Conservation (phyloP, 2,113 vertebrate species). For the Dicentrarchus labrax region DNA sequence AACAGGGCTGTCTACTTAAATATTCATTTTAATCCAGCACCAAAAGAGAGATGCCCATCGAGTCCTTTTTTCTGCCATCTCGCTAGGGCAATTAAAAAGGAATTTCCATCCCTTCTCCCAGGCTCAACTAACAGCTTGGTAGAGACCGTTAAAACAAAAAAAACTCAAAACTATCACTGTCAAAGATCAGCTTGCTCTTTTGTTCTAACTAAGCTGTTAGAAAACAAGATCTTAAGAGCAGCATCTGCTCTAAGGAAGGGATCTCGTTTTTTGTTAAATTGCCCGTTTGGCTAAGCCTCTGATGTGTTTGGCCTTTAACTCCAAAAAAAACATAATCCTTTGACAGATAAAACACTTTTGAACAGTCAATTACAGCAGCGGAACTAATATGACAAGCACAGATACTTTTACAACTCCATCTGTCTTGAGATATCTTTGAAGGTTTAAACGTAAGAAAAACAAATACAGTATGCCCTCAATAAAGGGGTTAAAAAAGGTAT, state of each 20-base stretch:
- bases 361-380: conserved; percentile 44
- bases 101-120: conserved; percentile 58
- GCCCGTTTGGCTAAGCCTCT: conserved; percentile 42
- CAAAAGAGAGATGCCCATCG: conserved; percentile 62
- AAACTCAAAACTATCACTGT: conserved; percentile 36
- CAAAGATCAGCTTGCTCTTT: conserved; percentile 72
- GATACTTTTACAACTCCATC: conserved; percentile 31
- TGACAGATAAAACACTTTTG: conserved; percentile 30
- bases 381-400: conserved; percentile 53
- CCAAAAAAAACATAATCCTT: conserved; percentile 14
- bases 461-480: neutral
- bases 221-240: conserved; percentile 63
- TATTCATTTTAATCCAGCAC: conserved; percentile 81
- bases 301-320: conserved; percentile 63
- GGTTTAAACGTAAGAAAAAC: conserved; percentile 18
- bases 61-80: conserved; percentile 46
- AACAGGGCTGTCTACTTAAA: conserved; percentile 82
- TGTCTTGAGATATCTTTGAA: conserved; percentile 10
- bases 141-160: conserved; percentile 50
- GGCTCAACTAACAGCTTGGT: conserved; percentile 61
- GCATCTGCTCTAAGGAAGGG: conserved; percentile 58
- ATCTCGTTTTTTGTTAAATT: conserved; percentile 47
- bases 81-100: conserved; percentile 72
- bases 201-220: conserved; percentile 72
- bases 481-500: conserved; percentile 6